Evolutionary conservation across 2,888 invertebrate species (phyloP), one percentile per base, ranked within the genome.

Genomic region (Microctonus brassicae): DNA sequence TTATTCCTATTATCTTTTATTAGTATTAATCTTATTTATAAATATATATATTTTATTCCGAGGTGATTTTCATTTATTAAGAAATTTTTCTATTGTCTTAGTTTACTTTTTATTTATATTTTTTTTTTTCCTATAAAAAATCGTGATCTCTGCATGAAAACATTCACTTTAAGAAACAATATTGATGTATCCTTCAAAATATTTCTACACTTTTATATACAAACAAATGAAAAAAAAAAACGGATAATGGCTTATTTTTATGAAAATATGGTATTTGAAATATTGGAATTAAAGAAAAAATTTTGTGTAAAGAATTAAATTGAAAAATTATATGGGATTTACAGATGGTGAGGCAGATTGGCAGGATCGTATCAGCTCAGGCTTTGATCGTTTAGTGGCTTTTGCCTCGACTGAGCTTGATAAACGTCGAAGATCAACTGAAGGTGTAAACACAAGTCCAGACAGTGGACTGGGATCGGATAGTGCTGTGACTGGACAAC

Each of bases 391-490:
- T 78, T 90, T 97, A 81, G 95, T 97, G 78, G 97, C 96, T 73
- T 95, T 97, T 86, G 97, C 97, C 62, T 96, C 97, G 52, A 96
- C 95, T 17, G 97, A 97, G 83, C 90, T 97, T 86, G 96, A 95
- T 86, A 94, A 95, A 88, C 93, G 96, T 83, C 91, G 95, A 72
- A 91, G 95, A 73, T 95, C 95, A 52, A 93, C 93, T 0, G 95
- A 96, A 88, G 94, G 94, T 80, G 92, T 90, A 85, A 95, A 95
- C 87, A 95, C 95, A 61, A 95, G 95, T 77, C 95, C 96, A 11
- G 96, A 95, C 88, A 94, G 94, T 60, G 96, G 95, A 79, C 93
- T 95, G 78, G 95, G 95, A 70, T 94, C 81, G 69, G 84, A 87
- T 72, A 87, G 84, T 64, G 77, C 82, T 13, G 84, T 80, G n/a